phyloP scores from a whole-genome alignment of 1,140 invertebrate species.

The Heliconius himera region DNA sequence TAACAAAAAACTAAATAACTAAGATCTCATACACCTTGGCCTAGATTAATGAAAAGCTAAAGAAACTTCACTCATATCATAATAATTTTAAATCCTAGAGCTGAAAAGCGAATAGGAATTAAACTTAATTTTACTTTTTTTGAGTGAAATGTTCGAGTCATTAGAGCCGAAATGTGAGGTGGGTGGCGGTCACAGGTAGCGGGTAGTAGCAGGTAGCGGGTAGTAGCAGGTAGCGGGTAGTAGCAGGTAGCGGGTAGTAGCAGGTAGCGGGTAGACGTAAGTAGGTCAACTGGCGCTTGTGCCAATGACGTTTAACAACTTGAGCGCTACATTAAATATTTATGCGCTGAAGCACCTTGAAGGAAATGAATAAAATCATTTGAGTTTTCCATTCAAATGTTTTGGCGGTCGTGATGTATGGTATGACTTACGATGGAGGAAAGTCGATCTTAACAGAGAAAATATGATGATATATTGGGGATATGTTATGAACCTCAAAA shows the following conservation, averaged over 20 bases:
- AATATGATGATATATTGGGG: too few relatives aligned
- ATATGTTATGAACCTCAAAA: too few relatives aligned
- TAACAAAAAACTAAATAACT: too few relatives aligned
- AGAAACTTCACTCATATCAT: slow-evolving; percentile 1
- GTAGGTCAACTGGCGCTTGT: slow-evolving; percentile 26
- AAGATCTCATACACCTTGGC: not conserved
- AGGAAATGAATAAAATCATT: slow-evolving; percentile 13
- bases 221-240: not conserved
- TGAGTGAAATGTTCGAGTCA: slow-evolving; percentile 21
- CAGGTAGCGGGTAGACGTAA: slow-evolving; percentile 1
- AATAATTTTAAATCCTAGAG: not conserved
- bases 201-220: not conserved
- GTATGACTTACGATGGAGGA: not conserved
- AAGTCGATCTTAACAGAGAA: too few relatives aligned
- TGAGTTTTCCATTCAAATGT: not conserved
- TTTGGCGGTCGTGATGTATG: not conserved
- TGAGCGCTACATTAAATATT: slow-evolving; percentile 25
- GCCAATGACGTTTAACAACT: slow-evolving; percentile 30
- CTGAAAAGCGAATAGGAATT: slow-evolving; percentile 2
- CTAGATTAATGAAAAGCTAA: not conserved
- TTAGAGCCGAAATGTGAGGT: slow-evolving; percentile 27
- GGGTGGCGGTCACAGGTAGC: not conserved
- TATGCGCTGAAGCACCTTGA: slow-evolving; percentile 14
- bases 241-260: not conserved
- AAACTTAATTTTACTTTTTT: slow-evolving; percentile 18